Base-by-base conservation (phyloP, 2,888 invertebrate genomes). In the Acheta domesticus region DNA sequence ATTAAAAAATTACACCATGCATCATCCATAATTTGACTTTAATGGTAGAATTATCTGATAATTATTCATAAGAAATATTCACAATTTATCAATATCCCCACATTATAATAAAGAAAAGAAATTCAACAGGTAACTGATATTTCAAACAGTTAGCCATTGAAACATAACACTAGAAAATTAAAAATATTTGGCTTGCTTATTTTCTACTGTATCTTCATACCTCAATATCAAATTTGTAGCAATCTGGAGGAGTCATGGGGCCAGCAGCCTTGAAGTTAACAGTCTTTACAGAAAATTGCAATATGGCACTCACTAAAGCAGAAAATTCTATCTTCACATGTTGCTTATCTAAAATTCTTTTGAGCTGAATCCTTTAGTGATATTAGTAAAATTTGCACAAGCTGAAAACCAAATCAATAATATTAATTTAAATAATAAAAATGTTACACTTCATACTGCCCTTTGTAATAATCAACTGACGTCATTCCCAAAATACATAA, bases 181-280 rank as follows among this genome's bases (percentile, higher is more conserved):
- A 23, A 23, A 23, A 1, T 2, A 23, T 23, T 2, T 23, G 23
- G 3, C 23, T 23, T 23, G 2, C 23, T 23, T 23, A 23, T 23
- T 23, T 23, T 23, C 23, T 23, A 23, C 23, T 23, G 23, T 23
- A 62, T 62, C 19, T 62, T 5, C 84, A 86, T 84, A 90, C 89
- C 82, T 88, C 88, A 49, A 97, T 89, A 86, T 95, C 92, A 86
- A 98, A 96, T 84, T 91, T 89, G 86, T 95, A 98, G 86, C 98
- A 98, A 87, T 97, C 97, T 0, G 98, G 98, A 2, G 95, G 93
- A 49, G 95, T 93, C 75, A 95, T 91, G 0, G 95, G 94, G 1
- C 96, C 94, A 1, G 95, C 93, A 2, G 95, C 93, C 87, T 96
- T 94, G 82, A 98, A 92, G 86, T 97, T 96, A 0, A 98, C 93